Percentiles rank a stretch among this genome's conserved stretches.
These are phyloP conservation scores for Pseudomyrmex flavicornis DNA, from an alignment of 1,140 invertebrate genomes.

Conservation along the genomic window DNA sequence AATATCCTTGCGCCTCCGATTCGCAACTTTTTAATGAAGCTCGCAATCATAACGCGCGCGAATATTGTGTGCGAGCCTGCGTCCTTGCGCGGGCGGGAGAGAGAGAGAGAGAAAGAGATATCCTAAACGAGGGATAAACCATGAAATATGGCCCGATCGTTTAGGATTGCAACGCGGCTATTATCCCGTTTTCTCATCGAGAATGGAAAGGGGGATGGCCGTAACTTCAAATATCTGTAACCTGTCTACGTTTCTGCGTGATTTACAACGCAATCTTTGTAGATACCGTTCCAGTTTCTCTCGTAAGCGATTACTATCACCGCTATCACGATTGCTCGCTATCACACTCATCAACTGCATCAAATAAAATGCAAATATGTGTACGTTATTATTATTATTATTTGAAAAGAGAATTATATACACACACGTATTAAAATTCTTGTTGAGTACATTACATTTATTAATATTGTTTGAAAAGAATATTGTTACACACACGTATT, in stretches of 20 bases:
- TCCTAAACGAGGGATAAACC: slow-evolving; percentile 27
- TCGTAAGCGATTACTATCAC: not conserved
- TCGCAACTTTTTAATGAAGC: slow-evolving; percentile 47
- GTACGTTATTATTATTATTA: too few species aligned
- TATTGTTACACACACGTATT: not conserved
- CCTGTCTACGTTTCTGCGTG: not conserved
- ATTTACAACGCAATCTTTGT: slow-evolving; percentile 41
- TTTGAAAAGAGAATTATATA: too few species aligned
- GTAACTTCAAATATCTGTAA: slow-evolving; percentile 40
- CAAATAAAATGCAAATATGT: not conserved
- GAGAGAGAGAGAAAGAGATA: not conserved
- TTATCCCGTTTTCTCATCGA: slow-evolving; percentile 40
- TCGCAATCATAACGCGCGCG: slow-evolving; percentile 19
- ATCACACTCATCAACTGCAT: not conserved
- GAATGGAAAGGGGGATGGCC: not conserved
- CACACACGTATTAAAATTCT: too few species aligned
- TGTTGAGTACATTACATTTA: too few species aligned
- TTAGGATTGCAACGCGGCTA: slow-evolving; percentile 21
- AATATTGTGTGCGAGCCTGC: not conserved
- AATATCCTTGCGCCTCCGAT: not conserved
- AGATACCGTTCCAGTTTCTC: slow-evolving; percentile 17
- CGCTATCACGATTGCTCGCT: not conserved
- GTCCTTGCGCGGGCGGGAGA: not conserved
- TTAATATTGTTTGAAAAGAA: too few species aligned
- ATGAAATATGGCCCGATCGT: slow-evolving; percentile 45